Conservation (phyloP, 2,113 vertebrate species). For the Corynorhinus townsendii region DNA sequence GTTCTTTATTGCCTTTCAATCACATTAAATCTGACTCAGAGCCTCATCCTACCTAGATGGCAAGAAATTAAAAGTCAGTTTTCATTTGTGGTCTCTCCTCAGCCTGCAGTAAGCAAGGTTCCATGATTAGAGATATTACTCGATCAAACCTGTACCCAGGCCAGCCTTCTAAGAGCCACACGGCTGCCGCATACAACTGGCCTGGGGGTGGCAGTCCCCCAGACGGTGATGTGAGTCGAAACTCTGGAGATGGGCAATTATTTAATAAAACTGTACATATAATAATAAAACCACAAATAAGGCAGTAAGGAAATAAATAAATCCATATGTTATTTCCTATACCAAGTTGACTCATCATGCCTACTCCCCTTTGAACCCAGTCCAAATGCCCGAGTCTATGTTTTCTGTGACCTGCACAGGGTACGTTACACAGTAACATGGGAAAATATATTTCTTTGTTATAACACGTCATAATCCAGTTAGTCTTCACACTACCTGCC, state of each 20-base stretch:
- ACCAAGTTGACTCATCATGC: neutral
- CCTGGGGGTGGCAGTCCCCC: neutral
- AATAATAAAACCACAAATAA: neutral
- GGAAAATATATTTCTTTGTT: neutral
- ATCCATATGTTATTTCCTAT: neutral
- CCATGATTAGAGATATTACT: neutral
- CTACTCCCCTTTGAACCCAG: neutral
- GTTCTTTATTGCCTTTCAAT: neutral
- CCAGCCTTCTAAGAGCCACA: neutral
- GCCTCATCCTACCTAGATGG: neutral
- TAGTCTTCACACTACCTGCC: neutral
- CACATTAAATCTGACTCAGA: neutral
- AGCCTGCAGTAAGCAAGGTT: neutral
- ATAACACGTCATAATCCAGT: neutral
- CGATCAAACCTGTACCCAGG: neutral
- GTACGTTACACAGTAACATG: neutral
- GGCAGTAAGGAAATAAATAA: neutral
- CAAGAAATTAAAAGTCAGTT: neutral
- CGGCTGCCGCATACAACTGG: accelerated
- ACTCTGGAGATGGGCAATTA: neutral
- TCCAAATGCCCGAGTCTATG: neutral
- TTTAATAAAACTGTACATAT: neutral
- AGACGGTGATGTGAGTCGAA: neutral
- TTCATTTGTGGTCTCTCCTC: neutral
- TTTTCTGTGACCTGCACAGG: neutral